Evolutionary conservation across 2,797 vertebrate genomes (phyloP).

Genomic region (Hyperoplus immaculatus): DNA sequence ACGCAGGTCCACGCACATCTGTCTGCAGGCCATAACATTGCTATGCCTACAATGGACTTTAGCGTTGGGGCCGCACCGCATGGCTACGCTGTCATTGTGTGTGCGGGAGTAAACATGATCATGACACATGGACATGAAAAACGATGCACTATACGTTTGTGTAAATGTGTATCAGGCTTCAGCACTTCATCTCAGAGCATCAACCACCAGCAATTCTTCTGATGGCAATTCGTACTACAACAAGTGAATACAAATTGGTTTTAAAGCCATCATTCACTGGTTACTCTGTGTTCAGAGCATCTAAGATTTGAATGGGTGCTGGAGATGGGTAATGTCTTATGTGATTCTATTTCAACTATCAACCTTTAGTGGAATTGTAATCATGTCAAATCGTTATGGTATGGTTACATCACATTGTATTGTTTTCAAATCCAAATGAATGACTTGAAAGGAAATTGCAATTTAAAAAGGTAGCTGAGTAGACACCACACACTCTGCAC

Average conservation of each 20-base stretch:
- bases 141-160: constrained; percentile 8
- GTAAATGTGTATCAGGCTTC: constrained; percentile 11
- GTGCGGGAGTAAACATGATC: constrained; percentile 37
- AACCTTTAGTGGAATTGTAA: background rate
- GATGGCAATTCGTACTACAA: background rate
- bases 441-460: background rate
- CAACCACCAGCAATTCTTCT: background rate
- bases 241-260: background rate
- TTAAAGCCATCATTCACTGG: background rate
- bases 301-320: background rate
- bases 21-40: constrained; percentile 62
- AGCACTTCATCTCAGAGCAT: background rate
- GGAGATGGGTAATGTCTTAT: background rate
- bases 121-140: constrained; percentile 13
- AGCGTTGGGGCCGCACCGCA: background rate
- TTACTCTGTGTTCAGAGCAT: background rate
- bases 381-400: background rate
- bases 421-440: background rate
- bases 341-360: background rate
- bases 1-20: constrained; percentile 59
- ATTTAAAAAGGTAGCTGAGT: background rate
- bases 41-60: constrained; percentile 55
- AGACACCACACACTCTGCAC: background rate
- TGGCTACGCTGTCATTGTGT: background rate
- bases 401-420: too few relatives aligned